Percentiles rank a stretch among this genome's conserved stretches.
Conservation (phyloP, 2,797 vertebrate species). For the Karalla daura region DNA sequence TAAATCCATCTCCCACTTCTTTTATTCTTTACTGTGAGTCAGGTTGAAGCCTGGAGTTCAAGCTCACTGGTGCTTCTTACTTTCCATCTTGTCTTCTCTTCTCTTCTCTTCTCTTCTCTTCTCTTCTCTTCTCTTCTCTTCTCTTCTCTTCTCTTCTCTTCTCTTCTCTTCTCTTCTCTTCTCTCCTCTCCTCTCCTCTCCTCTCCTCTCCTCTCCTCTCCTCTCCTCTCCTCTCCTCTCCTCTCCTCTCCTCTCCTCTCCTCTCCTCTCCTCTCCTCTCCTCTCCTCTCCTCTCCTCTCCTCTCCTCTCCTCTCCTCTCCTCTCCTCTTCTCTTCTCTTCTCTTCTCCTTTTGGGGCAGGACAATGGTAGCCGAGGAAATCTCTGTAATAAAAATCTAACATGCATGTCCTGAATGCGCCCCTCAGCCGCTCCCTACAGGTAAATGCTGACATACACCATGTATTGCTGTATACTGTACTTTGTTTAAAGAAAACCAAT, state of each 20-base stretch:
- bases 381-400: constrained; percentile 2
- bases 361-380: constrained; percentile 5
- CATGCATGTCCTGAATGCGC: neutral
- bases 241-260: too few relatives aligned
- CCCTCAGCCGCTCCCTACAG: constrained; percentile 31
- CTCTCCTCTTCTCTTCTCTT: neutral
- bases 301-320: too few relatives aligned
- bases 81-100: neutral
- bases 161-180: neutral
- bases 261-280: too few relatives aligned
- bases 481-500: constrained; percentile 50
- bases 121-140: neutral
- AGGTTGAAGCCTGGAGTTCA: constrained; percentile 42
- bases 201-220: neutral
- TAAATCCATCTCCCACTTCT: neutral
- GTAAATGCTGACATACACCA: constrained; percentile 22
- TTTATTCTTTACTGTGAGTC: constrained; percentile 25
- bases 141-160: neutral
- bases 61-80: constrained; percentile 40
- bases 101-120: neutral
- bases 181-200: neutral
- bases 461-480: constrained; percentile 11
- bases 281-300: too few relatives aligned
- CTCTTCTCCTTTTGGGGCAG: neutral
- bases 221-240: neutral